These are phyloP conservation scores for Pogonomyrmex californicus DNA, from an alignment of 1,140 invertebrate genomes.

Conservation along the genomic window DNA sequence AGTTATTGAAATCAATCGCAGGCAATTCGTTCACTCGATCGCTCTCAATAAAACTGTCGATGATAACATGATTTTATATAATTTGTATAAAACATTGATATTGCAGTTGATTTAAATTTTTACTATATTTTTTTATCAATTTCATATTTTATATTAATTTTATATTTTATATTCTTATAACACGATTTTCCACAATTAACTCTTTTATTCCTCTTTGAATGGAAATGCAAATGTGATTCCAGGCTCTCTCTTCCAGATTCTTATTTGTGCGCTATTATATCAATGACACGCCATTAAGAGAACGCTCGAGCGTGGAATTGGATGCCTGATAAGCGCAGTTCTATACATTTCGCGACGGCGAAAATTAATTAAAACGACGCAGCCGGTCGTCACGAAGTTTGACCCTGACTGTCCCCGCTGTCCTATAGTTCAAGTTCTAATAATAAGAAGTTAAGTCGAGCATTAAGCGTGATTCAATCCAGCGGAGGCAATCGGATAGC, in stretches of 20 bases:
- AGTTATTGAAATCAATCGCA: conserved; percentile 21
- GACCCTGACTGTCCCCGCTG: conserved; percentile 56
- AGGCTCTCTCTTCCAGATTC: not conserved
- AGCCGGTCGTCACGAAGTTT: conserved; percentile 75
- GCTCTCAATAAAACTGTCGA: not conserved
- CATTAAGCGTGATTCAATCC: conserved; percentile 77
- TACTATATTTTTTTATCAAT: no score
- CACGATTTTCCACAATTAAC: not conserved
- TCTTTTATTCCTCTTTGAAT: not conserved
- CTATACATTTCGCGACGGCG: conserved; percentile 32
- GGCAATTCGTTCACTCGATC: not conserved
- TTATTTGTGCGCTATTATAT: conserved; percentile 16
- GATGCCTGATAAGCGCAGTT: conserved; percentile 40
- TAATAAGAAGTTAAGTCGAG: conserved; percentile 83
- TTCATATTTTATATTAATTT: not conserved
- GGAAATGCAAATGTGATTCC: not conserved
- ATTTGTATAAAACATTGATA: not conserved
- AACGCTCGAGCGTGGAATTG: conserved; percentile 32
- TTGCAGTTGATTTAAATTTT: not conserved
- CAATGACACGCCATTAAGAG: conserved; percentile 11
- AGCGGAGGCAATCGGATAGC: conserved; percentile 65
- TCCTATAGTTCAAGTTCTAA: conserved; percentile 80
- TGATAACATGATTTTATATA: not conserved
- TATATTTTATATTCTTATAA: not conserved
- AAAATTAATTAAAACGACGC: conserved; percentile 82